Conservation (phyloP, 92 coral and sea anemone genomes). For the Palythoa heliodiscus region DNA sequence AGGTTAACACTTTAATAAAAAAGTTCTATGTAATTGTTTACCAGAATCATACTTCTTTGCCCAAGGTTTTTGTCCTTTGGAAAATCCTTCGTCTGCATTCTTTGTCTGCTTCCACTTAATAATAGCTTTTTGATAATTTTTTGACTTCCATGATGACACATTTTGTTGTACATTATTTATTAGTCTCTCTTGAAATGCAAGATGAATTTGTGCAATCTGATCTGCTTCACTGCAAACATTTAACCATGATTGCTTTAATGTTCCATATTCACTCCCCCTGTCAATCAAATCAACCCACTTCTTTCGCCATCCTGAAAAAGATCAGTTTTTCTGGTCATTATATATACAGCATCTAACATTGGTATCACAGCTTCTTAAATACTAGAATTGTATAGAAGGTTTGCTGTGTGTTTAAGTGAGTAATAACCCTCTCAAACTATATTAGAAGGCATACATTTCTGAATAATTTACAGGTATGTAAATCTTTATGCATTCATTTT, state of each 20-base stretch:
- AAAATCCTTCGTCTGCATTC: constrained; percentile 84
- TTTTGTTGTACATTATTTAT: constrained; percentile 68
- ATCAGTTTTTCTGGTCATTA: background rate
- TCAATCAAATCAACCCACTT: constrained; percentile 82
- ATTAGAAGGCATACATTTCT: no score
- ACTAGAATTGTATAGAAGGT: no score
- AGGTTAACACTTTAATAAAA: no score
- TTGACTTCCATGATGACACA: constrained; percentile 75
- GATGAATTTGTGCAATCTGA: constrained; percentile 78
- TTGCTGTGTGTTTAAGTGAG: no score
- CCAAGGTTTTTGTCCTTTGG: constrained; percentile 93
- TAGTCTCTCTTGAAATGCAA: constrained; percentile 67
- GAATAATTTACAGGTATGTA: no score
- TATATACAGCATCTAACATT: background rate
- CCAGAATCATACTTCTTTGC: constrained; percentile 80
- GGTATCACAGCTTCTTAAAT: no score
- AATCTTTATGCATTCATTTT: no score
- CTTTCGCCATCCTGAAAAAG: constrained; percentile 77
- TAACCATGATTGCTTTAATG: constrained; percentile 74
- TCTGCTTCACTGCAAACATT: constrained; percentile 79
- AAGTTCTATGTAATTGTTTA: constrained; percentile 13
- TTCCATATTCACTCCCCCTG: constrained; percentile 83
- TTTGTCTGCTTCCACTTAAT: constrained; percentile 90
- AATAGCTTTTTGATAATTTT: constrained; percentile 88
- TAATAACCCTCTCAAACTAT: no score